A percentile compares a stretch with the other conserved stretches of the same genome.
These are phyloP conservation scores for Ceratina japonica DNA, from an alignment of 1,140 invertebrate species.

Conservation along the genomic window DNA sequence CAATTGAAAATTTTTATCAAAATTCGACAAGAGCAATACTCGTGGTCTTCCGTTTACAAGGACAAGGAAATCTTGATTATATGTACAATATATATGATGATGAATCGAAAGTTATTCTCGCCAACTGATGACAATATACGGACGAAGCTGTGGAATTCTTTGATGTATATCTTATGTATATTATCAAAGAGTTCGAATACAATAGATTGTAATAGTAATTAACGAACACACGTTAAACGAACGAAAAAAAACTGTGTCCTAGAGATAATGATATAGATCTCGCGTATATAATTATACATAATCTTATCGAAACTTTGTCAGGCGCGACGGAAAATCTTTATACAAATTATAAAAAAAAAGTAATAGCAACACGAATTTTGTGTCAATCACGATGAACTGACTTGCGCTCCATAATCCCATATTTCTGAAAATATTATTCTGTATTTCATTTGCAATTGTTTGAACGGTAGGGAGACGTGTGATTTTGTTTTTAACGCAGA, in stretches of 20 bases:
- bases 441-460: background rate
- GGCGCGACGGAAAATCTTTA: slow-evolving; percentile 35
- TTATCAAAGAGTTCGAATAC: slow-evolving; percentile 70
- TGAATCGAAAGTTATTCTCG: slow-evolving; percentile 30
- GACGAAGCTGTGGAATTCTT: slow-evolving; percentile 51
- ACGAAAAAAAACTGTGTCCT: slow-evolving; percentile 58
- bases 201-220: slow-evolving; percentile 71
- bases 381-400: slow-evolving; percentile 27
- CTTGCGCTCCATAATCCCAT: slow-evolving; percentile 7
- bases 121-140: slow-evolving; percentile 70
- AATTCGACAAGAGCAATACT: slow-evolving; percentile 1
- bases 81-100: slow-evolving; percentile 7
- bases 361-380: slow-evolving; percentile 17
- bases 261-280: slow-evolving; percentile 65
- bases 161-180: slow-evolving; percentile 34
- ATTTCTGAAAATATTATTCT: slow-evolving; percentile 34
- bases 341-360: slow-evolving; percentile 4
- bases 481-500: slow-evolving; percentile 3
- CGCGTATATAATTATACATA: slow-evolving; percentile 61
- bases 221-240: slow-evolving; percentile 67
- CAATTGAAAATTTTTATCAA: background rate
- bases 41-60: slow-evolving; percentile 51
- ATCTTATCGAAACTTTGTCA: slow-evolving; percentile 32
- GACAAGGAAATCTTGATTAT: slow-evolving; percentile 3
- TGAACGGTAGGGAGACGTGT: background rate